A percentile compares a stretch with the other conserved stretches of the same genome.
Conservation (phyloP, 2,797 vertebrate species). For the Bovichtus variegatus region DNA sequence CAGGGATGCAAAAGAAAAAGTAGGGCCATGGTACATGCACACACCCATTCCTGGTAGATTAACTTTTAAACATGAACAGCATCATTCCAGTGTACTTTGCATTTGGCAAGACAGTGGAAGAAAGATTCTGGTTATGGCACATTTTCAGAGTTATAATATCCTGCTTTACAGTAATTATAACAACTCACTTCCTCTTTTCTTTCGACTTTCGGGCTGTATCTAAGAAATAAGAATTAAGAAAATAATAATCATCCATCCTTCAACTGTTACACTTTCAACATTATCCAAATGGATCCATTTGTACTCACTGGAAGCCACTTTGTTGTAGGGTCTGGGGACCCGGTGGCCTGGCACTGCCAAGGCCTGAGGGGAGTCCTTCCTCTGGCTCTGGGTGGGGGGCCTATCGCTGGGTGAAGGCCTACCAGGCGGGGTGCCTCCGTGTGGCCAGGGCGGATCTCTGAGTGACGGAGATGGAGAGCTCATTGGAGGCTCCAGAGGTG, state of each 20-base stretch:
- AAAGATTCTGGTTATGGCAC: not conserved
- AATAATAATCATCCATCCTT: not conserved
- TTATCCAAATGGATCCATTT: not conserved
- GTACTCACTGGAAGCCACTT: slow-evolving; percentile 91
- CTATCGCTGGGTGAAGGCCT: slow-evolving; percentile 77
- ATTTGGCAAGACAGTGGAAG: not conserved
- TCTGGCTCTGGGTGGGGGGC: slow-evolving; percentile 71
- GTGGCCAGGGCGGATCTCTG: slow-evolving; percentile 87
- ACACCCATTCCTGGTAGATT: not conserved
- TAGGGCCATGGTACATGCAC: too few relatives aligned
- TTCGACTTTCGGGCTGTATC: not conserved
- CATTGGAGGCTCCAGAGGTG: slow-evolving; percentile 79
- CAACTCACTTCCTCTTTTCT: not conserved
- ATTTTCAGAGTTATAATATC: not conserved
- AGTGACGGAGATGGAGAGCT: slow-evolving; percentile 77
- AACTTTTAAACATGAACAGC: not conserved
- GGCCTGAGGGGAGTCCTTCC: slow-evolving; percentile 70
- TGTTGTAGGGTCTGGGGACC: slow-evolving; percentile 89
- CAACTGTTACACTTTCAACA: not conserved
- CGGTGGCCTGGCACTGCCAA: slow-evolving; percentile 63
- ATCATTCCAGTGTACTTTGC: not conserved
- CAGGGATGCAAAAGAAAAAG: too few relatives aligned
- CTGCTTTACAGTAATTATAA: not conserved
- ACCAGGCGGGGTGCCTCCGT: slow-evolving; percentile 83
- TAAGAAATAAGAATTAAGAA: not conserved